Conservation (phyloP, 2,888 invertebrate genomes). For the Nemoura dubitans region DNA sequence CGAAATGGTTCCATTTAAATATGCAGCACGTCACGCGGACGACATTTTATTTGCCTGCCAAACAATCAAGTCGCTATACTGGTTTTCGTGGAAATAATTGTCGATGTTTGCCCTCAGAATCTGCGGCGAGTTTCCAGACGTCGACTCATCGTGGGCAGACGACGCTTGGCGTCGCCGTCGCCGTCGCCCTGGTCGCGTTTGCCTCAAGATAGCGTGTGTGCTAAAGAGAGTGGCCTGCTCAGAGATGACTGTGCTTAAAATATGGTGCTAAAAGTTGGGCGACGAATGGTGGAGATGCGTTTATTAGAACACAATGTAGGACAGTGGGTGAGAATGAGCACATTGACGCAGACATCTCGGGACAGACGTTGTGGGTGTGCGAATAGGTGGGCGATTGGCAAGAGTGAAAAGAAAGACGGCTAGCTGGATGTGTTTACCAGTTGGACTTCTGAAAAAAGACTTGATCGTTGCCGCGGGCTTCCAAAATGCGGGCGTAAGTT, state of each 20-base stretch:
- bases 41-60: neutral
- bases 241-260: neutral
- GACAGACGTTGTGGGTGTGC: neutral
- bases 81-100: neutral
- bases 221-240: neutral
- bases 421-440: neutral
- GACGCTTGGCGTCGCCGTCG: neutral
- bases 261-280: neutral
- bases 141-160: neutral
- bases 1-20: neutral
- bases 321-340: neutral
- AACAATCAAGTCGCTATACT: neutral
- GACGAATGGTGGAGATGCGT: neutral
- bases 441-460: neutral
- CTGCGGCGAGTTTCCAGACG: neutral
- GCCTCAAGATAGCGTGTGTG: conserved; percentile 20
- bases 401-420: neutral
- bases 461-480: neutral
- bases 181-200: neutral
- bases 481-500: neutral
- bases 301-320: neutral
- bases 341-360: neutral
- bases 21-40: neutral
- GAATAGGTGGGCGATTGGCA: neutral
- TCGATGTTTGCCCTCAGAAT: neutral